phyloP scores from a whole-genome alignment of 2,113 vertebrate species.

The Odontophorus gujanensis region DNA sequence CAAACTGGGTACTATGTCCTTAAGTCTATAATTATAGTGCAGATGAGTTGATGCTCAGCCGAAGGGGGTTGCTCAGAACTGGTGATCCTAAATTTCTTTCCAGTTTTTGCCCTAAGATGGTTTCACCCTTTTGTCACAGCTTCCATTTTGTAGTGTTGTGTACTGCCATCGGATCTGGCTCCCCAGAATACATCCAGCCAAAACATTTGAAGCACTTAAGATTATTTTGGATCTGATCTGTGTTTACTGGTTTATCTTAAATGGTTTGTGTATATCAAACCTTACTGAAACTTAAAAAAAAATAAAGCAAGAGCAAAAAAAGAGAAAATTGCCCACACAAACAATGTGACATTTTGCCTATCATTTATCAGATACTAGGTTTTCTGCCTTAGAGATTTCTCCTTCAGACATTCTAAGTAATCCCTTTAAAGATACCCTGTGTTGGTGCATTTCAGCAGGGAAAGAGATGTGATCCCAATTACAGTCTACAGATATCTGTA shows the following conservation, averaged over 20 bases:
- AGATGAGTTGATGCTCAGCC: background rate
- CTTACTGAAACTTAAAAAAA: background rate
- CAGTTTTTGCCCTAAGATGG: conserved; percentile 68
- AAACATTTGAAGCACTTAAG: background rate
- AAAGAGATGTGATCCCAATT: background rate
- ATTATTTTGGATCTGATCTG: background rate
- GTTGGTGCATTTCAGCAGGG: background rate
- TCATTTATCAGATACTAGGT: background rate
- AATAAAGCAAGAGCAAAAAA: background rate
- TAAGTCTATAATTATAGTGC: background rate
- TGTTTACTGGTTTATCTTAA: background rate
- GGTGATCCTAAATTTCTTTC: background rate
- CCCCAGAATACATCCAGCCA: conserved; percentile 74
- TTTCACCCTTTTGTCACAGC: conserved; percentile 69
- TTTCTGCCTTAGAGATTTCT: background rate
- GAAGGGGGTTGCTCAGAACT: background rate
- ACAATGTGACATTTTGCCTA: background rate
- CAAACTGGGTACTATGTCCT: accelerated
- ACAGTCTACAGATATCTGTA: background rate
- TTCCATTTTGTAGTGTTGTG: conserved; percentile 75
- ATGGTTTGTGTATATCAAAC: background rate
- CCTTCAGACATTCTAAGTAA: background rate
- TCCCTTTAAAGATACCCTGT: background rate
- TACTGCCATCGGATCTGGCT: conserved; percentile 70
- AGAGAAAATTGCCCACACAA: background rate